Base-by-base conservation (phyloP, 2,797 vertebrate genomes). In the Todus mexicanus region DNA sequence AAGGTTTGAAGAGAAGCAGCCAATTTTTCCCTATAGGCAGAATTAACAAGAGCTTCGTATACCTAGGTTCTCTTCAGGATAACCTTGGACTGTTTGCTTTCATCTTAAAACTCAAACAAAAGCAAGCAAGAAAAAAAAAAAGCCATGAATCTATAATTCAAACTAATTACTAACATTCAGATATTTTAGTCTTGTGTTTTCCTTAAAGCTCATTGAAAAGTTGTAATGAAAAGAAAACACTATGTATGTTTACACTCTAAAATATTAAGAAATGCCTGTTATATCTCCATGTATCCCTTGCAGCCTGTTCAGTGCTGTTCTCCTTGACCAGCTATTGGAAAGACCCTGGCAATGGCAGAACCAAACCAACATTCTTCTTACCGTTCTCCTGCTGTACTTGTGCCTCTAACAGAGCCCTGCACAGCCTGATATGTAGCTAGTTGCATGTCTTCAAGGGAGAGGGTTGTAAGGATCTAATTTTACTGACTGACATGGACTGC, bases 401-500 rank as follows among this genome's bases (percentile, higher is more conserved):
- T 87, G 70, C 81, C 73, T 68, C 22, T 94, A 43, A 12, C 40
- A 71, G 75, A 85, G 71, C 75, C 66, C 84, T 91, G 56, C 53
- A 35, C 54, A 92, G 80, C 64, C 78, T 93, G 86, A 74, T 83
- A 70, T 93, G 84, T 59, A 94, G 90, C 76, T 93, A 20, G 89
- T 92, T 96, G 87, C 53, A 73, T 59, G 57, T 81, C 87, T 96
- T 93, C 75, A 68, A 93, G 93, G 69, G 74, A 77, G 42, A 57
- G 57, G 79, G 43, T 93, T 92, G 92, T 86, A 95, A 96, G 96
- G 92, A 91, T 96, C 95, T 95, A 94, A 96, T 97, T 98, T 96
- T 95, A 76, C 84, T 94, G 91, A 91, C 86, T 96, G 97, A 93
- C 95, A 93, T 10, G 75, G 79, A 29, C 50, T 89, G 92, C 84